Evolutionary conservation across 2,888 invertebrate species (phyloP).

Genomic region (Lasioglossum malachurum): DNA sequence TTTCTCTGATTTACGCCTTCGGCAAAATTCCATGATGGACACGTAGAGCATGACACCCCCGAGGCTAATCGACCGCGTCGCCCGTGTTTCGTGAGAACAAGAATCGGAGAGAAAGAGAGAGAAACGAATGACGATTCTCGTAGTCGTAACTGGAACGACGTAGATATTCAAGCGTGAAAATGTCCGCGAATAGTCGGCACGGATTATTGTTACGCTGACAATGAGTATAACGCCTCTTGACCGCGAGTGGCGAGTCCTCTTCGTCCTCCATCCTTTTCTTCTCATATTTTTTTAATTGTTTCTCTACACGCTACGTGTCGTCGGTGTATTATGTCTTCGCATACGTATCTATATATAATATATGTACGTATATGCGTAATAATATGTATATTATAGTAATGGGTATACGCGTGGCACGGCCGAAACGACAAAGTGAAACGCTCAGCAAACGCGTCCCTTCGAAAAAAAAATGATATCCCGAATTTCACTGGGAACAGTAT

Average conservation of each 20-base stretch:
- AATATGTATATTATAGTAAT: constrained; percentile 23
- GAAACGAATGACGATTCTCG: constrained; percentile 19
- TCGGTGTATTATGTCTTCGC: constrained; percentile 43
- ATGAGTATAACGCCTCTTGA: constrained; percentile 49
- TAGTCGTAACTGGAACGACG: constrained; percentile 9
- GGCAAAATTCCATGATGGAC: neutral
- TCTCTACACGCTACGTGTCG: constrained; percentile 39
- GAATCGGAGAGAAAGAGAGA: constrained; percentile 28
- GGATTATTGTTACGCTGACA: constrained; percentile 8
- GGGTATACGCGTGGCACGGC: constrained; percentile 39
- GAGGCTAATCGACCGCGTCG: neutral
- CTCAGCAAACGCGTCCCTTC: neutral
- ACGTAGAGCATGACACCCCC: neutral
- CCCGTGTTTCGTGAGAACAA: neutral
- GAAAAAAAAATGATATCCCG: neutral
- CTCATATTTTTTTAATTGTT: constrained; percentile 26
- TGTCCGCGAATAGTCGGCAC: constrained; percentile 7
- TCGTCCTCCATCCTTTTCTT: neutral
- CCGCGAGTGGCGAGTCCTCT: constrained; percentile 39
- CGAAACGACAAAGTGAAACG: constrained; percentile 25
- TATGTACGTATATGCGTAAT: constrained; percentile 45
- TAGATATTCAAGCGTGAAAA: constrained; percentile 10
- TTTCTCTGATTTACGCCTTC: neutral
- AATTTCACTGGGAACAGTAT: neutral
- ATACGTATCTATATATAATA: constrained; percentile 27